Conservation (phyloP, 1,140 invertebrate genomes). For the Diabrotica undecimpunctata region DNA sequence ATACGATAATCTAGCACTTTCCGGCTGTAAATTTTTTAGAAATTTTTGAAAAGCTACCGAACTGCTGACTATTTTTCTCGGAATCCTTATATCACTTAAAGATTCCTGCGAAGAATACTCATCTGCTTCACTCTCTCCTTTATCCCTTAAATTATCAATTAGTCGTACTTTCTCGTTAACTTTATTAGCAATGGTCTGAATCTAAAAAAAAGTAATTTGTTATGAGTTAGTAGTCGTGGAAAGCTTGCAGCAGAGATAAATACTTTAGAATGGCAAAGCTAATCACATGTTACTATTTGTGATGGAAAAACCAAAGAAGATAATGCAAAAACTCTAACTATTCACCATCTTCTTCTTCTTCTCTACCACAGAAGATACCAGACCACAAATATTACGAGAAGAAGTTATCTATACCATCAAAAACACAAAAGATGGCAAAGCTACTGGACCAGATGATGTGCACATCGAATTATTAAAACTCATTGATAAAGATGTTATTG, state of each 20-base stretch:
- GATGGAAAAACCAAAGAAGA: too few species aligned
- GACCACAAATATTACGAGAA: too few species aligned
- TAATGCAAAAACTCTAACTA: too few species aligned
- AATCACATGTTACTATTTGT: neutral
- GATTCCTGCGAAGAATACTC: constrained; percentile 22
- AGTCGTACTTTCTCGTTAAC: constrained; percentile 29
- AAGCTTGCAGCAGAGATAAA: neutral
- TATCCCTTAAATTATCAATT: constrained; percentile 25
- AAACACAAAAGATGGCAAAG: too few species aligned
- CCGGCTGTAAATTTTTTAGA: constrained; percentile 19
- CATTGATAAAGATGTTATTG: too few species aligned
- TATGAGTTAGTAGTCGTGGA: too few species aligned
- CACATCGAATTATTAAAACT: too few species aligned
- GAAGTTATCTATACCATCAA: too few species aligned
- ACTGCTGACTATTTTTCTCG: constrained; percentile 31
- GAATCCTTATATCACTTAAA: constrained; percentile 9
- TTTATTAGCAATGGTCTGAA: constrained; percentile 24
- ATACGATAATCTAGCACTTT: constrained; percentile 3
- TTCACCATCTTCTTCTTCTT: too few species aligned
- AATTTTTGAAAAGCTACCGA: constrained; percentile 33
- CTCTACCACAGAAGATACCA: too few species aligned
- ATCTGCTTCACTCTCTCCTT: constrained; percentile 18
- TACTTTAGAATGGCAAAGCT: neutral
- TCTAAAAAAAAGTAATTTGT: constrained; percentile 14
- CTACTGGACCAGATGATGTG: too few species aligned